Percentiles rank a stretch among this genome's conserved stretches.
Evolutionary conservation across 2,888 invertebrate genomes (phyloP).

Genomic region (Melikaiella ostensackeni): DNA sequence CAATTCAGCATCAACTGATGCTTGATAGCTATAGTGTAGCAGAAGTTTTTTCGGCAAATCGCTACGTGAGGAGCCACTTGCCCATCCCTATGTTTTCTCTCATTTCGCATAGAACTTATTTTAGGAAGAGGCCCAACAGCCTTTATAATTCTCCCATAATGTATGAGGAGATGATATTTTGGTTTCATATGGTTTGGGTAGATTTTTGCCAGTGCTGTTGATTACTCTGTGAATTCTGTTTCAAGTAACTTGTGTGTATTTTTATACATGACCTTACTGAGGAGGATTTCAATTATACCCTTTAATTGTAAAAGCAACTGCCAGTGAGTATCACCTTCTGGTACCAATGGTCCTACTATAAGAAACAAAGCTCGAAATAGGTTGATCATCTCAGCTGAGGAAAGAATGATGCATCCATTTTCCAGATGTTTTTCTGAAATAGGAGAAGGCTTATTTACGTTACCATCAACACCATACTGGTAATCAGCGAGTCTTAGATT

Average conservation of each 20-base stretch:
- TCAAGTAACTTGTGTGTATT: neutral
- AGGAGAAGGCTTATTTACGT: too few species aligned
- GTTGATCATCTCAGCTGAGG: too few species aligned
- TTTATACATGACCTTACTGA: neutral
- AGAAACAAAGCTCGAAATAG: too few species aligned
- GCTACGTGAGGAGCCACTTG: neutral
- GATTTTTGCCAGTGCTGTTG: neutral
- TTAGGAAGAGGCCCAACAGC: neutral
- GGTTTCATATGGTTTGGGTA: slow-evolving; percentile 1
- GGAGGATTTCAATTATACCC: neutral
- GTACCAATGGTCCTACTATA: too few species aligned
- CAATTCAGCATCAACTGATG: slow-evolving; percentile 36
- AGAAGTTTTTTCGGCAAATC: too few species aligned
- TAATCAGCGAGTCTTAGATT: too few species aligned
- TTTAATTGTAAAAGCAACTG: too few species aligned
- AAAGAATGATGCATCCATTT: too few species aligned
- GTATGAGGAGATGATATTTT: neutral
- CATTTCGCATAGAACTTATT: slow-evolving; percentile 17
- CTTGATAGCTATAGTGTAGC: too few species aligned
- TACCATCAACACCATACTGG: too few species aligned
- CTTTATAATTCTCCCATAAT: neutral
- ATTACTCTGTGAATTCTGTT: neutral
- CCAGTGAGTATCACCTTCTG: too few species aligned
- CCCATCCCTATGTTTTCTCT: slow-evolving; percentile 42
- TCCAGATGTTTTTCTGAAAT: too few species aligned